phyloP scores from a whole-genome alignment of 2,797 vertebrate species.

The Manis pentadactyla region DNA sequence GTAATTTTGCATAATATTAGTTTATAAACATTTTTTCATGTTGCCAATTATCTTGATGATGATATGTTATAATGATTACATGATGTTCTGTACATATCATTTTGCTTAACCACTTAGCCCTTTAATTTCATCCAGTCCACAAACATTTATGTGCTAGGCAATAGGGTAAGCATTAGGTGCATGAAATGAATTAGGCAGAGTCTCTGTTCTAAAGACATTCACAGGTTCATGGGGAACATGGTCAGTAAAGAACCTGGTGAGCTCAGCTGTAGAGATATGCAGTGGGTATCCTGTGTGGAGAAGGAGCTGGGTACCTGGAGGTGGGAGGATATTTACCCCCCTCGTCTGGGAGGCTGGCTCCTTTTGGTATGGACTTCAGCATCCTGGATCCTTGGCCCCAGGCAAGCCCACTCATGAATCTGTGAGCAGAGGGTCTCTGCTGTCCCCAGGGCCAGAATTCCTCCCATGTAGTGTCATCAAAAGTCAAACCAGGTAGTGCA shows the following conservation, averaged over 20 bases:
- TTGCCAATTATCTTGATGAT: neutral
- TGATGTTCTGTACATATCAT: neutral
- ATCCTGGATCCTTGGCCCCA: neutral
- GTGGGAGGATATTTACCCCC: rapidly evolving
- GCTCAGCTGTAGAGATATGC: neutral
- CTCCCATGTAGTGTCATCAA: neutral
- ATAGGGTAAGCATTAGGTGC: neutral
- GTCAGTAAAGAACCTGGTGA: neutral
- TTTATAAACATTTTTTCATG: neutral
- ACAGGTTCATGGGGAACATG: rapidly evolving
- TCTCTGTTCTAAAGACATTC: neutral
- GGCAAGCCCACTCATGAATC: neutral
- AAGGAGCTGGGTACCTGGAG: neutral
- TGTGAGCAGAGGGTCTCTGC: neutral
- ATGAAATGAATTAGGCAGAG: neutral
- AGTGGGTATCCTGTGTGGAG: neutral
- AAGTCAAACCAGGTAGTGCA: neutral
- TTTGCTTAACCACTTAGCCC: neutral
- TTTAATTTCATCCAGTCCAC: neutral
- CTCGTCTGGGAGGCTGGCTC: neutral
- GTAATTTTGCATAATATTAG: neutral
- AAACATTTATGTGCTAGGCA: neutral
- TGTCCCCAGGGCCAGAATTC: too few relatives aligned
- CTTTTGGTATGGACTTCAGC: neutral
- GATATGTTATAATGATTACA: neutral